phyloP scores from a whole-genome alignment of 37 sponge, comb jelly and placozoan genomes.

The Crambe crambe region DNA sequence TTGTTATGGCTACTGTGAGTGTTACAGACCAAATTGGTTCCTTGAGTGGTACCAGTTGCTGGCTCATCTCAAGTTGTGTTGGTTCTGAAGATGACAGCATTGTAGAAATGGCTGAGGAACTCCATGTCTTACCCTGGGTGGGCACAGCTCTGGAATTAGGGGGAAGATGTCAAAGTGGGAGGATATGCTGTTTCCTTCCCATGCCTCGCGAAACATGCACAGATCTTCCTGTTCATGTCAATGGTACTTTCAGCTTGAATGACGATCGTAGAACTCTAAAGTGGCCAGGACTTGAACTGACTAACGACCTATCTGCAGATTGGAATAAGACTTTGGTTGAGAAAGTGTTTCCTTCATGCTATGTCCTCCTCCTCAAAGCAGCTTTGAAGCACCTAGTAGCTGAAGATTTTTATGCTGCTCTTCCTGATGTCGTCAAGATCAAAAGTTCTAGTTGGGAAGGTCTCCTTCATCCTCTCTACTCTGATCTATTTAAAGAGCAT shows the following conservation, averaged over 20 bases:
- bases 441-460: constrained; percentile 23
- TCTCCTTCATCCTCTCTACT: constrained; percentile 16
- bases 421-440: constrained; percentile 29
- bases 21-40: no score
- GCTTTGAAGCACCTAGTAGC: no score
- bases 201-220: no score
- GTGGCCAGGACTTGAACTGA: constrained; percentile 53
- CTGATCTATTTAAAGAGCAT: not conserved
- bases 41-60: not conserved
- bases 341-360: no score
- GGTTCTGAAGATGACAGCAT: not conserved
- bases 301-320: constrained; percentile 32
- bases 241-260: no score
- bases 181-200: constrained; percentile 67
- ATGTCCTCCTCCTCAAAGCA: no score
- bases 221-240: no score
- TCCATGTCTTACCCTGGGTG: constrained; percentile 35
- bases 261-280: no score
- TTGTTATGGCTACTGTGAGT: no score
- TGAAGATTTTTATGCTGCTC: constrained; percentile 32
- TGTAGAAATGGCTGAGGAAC: constrained; percentile 3
- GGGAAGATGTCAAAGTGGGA: not conserved
- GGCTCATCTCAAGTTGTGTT: constrained; percentile 16
- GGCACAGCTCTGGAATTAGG: constrained; percentile 14
- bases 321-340: no score